Evolutionary conservation across 2,113 vertebrate species (phyloP).

Genomic region (Pterocles orientalis): DNA sequence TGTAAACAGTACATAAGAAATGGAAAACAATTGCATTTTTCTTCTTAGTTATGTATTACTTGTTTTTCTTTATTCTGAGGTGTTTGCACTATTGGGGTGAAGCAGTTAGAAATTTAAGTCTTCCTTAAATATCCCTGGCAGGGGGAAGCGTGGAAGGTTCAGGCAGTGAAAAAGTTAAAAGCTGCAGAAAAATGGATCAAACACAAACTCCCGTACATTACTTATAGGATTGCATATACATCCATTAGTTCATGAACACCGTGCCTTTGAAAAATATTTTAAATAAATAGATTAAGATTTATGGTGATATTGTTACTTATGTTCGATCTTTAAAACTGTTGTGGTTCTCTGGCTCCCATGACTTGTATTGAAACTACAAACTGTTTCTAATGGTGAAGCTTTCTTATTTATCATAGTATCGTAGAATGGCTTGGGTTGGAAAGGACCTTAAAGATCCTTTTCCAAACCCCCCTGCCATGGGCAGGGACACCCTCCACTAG

Average conservation of each 20-base stretch:
- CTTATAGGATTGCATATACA: background rate
- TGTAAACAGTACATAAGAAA: background rate
- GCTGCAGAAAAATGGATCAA: background rate
- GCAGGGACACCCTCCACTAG: no score
- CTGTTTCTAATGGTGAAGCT: background rate
- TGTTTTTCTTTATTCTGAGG: background rate
- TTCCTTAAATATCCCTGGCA: background rate
- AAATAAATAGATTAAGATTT: background rate
- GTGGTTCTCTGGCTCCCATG: background rate
- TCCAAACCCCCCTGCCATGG: no score
- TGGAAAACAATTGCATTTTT: background rate
- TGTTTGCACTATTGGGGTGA: background rate
- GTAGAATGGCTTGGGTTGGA: no score
- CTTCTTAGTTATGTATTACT: background rate
- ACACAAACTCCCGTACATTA: background rate
- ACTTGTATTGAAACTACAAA: background rate
- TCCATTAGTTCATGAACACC: background rate
- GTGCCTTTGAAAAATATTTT: background rate
- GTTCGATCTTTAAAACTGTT: background rate
- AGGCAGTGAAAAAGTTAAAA: background rate
- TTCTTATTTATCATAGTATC: background rate
- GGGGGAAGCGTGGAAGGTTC: rapidly evolving
- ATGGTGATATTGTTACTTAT: background rate
- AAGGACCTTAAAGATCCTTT: no score
- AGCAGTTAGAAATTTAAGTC: background rate